These are phyloP conservation scores for Ictalurus punctatus DNA, from an alignment of 2,113 vertebrate genomes.

Conservation along the genomic window DNA sequence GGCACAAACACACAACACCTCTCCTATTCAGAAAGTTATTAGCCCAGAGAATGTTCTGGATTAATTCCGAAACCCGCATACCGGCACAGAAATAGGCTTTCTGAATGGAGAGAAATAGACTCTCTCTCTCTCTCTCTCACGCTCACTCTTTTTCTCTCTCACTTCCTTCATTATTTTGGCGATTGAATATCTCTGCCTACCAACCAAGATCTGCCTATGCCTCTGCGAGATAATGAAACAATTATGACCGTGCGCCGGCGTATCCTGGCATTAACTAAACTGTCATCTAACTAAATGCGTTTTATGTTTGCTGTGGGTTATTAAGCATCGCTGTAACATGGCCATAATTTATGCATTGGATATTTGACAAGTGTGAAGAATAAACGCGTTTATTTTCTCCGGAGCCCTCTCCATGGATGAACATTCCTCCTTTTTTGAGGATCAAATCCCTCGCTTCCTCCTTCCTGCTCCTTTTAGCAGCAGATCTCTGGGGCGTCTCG, in stretches of 20 bases:
- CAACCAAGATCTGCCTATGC: slow-evolving; percentile 28
- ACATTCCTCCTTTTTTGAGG: slow-evolving; percentile 36
- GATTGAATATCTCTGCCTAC: slow-evolving; percentile 35
- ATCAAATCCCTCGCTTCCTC: slow-evolving; percentile 44
- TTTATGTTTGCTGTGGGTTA: slow-evolving; percentile 60
- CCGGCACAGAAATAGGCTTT: slow-evolving; percentile 30
- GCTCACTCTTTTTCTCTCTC: not conserved
- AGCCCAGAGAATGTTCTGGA: slow-evolving; percentile 35
- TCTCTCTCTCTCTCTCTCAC: not conserved
- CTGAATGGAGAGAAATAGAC: slow-evolving; percentile 15
- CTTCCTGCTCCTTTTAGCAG: slow-evolving; percentile 36
- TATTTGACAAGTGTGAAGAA: slow-evolving; percentile 60
- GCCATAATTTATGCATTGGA: slow-evolving; percentile 60
- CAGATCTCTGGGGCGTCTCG: slow-evolving; percentile 45
- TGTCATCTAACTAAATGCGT: slow-evolving; percentile 58
- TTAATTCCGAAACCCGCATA: slow-evolving; percentile 34
- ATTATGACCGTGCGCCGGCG: slow-evolving; percentile 46
- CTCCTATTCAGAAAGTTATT: slow-evolving; percentile 53
- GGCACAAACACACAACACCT: slow-evolving; percentile 32
- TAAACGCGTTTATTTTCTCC: slow-evolving; percentile 55
- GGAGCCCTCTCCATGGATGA: slow-evolving; percentile 27
- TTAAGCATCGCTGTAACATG: slow-evolving; percentile 52
- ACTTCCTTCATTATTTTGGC: slow-evolving; percentile 28
- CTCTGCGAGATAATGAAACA: slow-evolving; percentile 53
- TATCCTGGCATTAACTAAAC: slow-evolving; percentile 57